A percentile compares a stretch with the other conserved stretches of the same genome.
Evolutionary conservation across 2,888 invertebrate species (phyloP).

Genomic region (Alentia gelatinosa): DNA sequence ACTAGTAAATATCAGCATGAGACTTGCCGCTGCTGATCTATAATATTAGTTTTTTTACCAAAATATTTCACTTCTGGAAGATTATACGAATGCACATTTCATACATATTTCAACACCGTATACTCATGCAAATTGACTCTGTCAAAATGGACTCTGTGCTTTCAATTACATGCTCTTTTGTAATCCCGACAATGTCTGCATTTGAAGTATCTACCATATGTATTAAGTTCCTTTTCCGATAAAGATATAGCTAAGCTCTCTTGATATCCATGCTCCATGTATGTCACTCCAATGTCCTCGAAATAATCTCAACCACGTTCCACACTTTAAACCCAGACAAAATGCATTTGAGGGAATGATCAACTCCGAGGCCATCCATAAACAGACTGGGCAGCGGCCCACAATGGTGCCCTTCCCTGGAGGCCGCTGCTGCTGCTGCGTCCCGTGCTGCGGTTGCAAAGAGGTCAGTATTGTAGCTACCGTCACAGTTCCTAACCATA

Average conservation of each 20-base stretch:
- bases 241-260: not conserved
- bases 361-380: conserved; percentile 86
- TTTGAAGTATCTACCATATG: not conserved
- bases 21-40: too few species aligned
- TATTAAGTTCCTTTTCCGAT: not conserved
- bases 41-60: too few species aligned
- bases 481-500: too few species aligned
- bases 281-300: not conserved
- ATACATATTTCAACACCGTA: too few species aligned
- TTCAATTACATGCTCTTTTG: too few species aligned
- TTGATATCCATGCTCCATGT: not conserved
- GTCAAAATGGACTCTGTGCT: too few species aligned
- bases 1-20: too few species aligned
- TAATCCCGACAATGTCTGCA: too few species aligned
- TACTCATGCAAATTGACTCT: too few species aligned
- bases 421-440: conserved; percentile 81
- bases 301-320: not conserved
- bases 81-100: too few species aligned
- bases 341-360: conserved; percentile 73
- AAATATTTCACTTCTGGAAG: too few species aligned
- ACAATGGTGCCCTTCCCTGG: conserved; percentile 87
- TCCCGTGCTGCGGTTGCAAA: conserved; percentile 69
- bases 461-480: too few species aligned
- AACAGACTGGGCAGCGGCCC: conserved; percentile 86
- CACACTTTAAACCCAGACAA: conserved; percentile 64